Evolutionary conservation across 2,888 invertebrate species (phyloP), one percentile per base, ranked within the genome.

Genomic region (Spicauda simplicius): DNA sequence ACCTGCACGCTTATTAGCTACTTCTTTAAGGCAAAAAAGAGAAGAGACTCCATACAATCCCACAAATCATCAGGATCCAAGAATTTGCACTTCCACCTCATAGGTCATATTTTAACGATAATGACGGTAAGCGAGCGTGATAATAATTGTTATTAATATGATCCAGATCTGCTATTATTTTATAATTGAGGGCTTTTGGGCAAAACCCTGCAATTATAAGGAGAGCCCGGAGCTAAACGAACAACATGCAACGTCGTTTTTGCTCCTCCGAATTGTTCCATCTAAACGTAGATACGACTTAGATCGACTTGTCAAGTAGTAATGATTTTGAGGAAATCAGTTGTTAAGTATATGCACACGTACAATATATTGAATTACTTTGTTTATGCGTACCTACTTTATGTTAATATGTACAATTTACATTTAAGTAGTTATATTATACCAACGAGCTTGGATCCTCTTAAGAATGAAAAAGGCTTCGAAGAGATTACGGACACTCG

Each of bases 81-180:
- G 83, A 84, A 87, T 91, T 90, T 89, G 90, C 91, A 90, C 80
- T 71, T 73, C 77, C 79, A 75, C 77, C 80, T 80, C 81, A 85
- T 84, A 84, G 81, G 80, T 87, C 82, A 93, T 93, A 92, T 92
- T 90, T 93, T 91, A 93, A 85, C 82, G 71, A 83, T 93, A 93
- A 93, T 93, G 87, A 91, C 86, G 87, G 85, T 85, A 75, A 80
- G 82, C 85, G 86, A 89, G 91, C 91, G 93, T 90, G 92, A 92
- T 93, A 93, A 93, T 93, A 91, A 93, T 93, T 93, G 91, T 92
- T 91, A 93, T 93, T 93, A 93, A 91, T 91, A 91, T 89, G 91
- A 92, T 90, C 89, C 91, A 87, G 91, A 91, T 91, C 91, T 92
- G 90, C 89, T 92, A 93, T 93, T 93, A 93, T 92, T 92, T 93